Percentiles rank a stretch among this genome's conserved stretches.
Evolutionary conservation across 2,113 vertebrate genomes (phyloP).

Genomic region (Marmota flaviventris): DNA sequence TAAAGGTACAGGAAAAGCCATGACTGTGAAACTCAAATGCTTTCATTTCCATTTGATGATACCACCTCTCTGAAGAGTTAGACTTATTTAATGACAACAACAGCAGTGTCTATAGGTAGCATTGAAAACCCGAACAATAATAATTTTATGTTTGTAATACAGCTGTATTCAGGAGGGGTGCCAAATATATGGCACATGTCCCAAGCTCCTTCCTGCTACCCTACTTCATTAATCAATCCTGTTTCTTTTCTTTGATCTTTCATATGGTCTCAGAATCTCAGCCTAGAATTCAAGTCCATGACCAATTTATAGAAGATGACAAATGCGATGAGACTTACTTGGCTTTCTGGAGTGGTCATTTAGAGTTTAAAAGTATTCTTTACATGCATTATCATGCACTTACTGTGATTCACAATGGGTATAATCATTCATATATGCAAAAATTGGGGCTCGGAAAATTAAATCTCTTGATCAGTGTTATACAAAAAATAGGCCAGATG

Average conservation of each 20-base stretch:
- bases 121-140: background rate
- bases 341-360: background rate
- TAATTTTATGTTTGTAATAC: background rate
- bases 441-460: background rate
- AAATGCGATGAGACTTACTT: background rate
- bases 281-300: background rate
- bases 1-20: constrained; percentile 74
- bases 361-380: background rate
- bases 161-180: background rate
- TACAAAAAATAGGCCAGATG: background rate
- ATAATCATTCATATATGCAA: background rate
- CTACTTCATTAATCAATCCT: background rate
- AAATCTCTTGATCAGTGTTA: background rate
- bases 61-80: background rate
- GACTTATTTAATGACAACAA: background rate
- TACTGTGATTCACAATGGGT: background rate
- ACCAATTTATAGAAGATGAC: background rate
- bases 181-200: background rate
- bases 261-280: background rate
- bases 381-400: background rate
- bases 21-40: constrained; percentile 72
- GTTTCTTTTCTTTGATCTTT: background rate
- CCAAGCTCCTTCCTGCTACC: background rate
- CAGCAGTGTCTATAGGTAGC: background rate
- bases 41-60: constrained; percentile 66